phyloP scores from a whole-genome alignment of 2,888 invertebrate species.

The Epinotia brunnichana region DNA sequence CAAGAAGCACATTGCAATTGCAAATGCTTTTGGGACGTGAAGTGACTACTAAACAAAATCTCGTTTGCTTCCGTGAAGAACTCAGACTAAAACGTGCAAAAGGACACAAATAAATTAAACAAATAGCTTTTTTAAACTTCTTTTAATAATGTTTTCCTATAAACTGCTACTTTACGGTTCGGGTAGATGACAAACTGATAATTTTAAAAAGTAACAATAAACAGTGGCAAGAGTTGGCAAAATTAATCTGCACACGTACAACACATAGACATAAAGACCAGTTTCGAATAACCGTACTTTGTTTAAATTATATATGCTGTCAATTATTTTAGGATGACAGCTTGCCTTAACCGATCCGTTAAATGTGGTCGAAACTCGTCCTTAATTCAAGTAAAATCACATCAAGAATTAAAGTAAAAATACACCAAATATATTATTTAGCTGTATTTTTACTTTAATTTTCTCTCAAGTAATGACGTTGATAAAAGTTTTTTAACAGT shows the following conservation, averaged over 20 bases:
- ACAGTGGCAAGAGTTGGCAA: not conserved
- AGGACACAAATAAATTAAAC: constrained; percentile 48
- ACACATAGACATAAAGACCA: not conserved
- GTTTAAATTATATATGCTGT: not conserved
- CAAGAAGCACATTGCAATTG: too few species aligned
- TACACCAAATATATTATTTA: not conserved
- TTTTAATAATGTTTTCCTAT: constrained; percentile 70
- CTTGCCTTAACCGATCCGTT: too few species aligned
- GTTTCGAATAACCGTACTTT: not conserved
- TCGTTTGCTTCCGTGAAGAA: not conserved
- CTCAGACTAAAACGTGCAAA: too few species aligned
- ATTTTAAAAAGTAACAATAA: not conserved
- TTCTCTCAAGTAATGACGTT: not conserved
- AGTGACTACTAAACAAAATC: not conserved
- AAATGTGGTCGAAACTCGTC: too few species aligned
- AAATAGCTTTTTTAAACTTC: constrained; percentile 57
- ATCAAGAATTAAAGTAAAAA: too few species aligned
- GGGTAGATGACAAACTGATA: constrained; percentile 42
- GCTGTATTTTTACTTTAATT: not conserved
- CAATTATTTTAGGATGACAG: too few species aligned
- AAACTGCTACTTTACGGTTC: constrained; percentile 66
- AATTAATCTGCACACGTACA: not conserved
- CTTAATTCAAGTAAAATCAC: too few species aligned
- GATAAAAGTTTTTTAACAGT: too few species aligned
- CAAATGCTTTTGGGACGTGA: not conserved